These are phyloP conservation scores for Glyptemys insculpta DNA, from an alignment of 2,797 vertebrate species.

Conservation along the genomic window DNA sequence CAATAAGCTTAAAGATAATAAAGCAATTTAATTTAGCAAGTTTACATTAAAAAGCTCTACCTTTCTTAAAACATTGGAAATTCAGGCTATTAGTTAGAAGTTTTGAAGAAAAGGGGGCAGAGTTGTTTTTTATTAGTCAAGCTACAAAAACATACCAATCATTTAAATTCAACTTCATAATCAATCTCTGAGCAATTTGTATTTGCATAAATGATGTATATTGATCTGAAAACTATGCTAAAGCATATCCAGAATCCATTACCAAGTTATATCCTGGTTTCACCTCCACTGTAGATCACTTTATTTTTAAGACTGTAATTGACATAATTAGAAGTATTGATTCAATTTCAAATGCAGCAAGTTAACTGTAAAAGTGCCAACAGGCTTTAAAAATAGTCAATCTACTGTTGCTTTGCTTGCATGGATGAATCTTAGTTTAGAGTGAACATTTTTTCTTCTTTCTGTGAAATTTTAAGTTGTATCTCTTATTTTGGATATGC, in stretches of 20 bases:
- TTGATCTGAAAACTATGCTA: background rate
- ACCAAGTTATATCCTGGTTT: background rate
- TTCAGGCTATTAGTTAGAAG: background rate
- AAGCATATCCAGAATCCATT: background rate
- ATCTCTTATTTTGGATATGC: background rate
- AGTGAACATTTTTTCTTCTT: background rate
- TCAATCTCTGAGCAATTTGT: background rate
- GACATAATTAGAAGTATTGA: slow-evolving; percentile 43
- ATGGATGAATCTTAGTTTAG: slow-evolving; percentile 21
- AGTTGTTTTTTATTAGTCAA: background rate
- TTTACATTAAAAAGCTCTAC: background rate
- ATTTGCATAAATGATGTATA: background rate
- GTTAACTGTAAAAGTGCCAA: slow-evolving; percentile 43
- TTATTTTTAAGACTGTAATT: slow-evolving; percentile 41
- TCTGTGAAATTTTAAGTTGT: background rate
- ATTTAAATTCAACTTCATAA: background rate
- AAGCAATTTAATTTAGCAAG: background rate
- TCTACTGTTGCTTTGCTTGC: slow-evolving; percentile 34
- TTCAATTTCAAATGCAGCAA: slow-evolving; percentile 15
- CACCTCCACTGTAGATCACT: background rate
- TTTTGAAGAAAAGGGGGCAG: background rate
- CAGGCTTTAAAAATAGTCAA: slow-evolving; percentile 40
- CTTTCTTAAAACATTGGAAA: background rate
- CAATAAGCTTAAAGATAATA: background rate
- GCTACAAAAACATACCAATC: background rate